Base-by-base conservation (phyloP, 2,888 invertebrate species). In the Scaptomyza reducta region DNA sequence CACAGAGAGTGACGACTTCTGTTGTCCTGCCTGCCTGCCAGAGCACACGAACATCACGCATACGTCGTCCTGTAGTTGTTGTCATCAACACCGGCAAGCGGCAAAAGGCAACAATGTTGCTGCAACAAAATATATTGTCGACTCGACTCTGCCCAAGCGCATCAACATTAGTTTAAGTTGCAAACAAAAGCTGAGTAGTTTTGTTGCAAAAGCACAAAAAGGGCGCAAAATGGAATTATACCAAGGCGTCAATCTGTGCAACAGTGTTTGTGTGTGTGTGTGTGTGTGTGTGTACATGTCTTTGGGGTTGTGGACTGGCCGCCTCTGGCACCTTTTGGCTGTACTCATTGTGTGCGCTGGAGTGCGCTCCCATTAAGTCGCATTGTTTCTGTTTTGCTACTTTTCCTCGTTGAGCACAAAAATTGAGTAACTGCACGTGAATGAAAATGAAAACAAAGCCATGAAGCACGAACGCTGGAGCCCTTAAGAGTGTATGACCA, bases 341-440 rank as follows among this genome's bases (percentile, higher is more conserved):
- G 77, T 62, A 77, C 66, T 74, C 64, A 67, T 73, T 74, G 77
- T 60, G 57, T 47, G 50, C 44, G 45, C 44, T 68, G 62, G 31
- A 63, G 63, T 74, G 78, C 72, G 67, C 71, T 70, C 74, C 70
- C 78, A 84, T 84, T 87, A 84, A 88, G 79, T 73, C 66, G 83
- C 86, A 76, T 68, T 70, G 88, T 85, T 82, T 79, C 71, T 63
- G 64, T 78, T 77, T 70, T 68, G 68, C 74, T 61, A 71, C 55
- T 70, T 68, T 68, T 69, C 41, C 62, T 46, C 74, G 78, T 71
- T 68, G 65, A 77, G 85, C 81, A 47, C 73, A 70, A 70, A 86
- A 87, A 82, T 85, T 82, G 83, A 82, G 82, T 82, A 85, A 88
- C 88, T 82, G 73, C 88, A 85, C 76, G 86, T 86, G 88, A 82